phyloP scores from a whole-genome alignment of 2,888 invertebrate genomes.

The Erynnis tages region DNA sequence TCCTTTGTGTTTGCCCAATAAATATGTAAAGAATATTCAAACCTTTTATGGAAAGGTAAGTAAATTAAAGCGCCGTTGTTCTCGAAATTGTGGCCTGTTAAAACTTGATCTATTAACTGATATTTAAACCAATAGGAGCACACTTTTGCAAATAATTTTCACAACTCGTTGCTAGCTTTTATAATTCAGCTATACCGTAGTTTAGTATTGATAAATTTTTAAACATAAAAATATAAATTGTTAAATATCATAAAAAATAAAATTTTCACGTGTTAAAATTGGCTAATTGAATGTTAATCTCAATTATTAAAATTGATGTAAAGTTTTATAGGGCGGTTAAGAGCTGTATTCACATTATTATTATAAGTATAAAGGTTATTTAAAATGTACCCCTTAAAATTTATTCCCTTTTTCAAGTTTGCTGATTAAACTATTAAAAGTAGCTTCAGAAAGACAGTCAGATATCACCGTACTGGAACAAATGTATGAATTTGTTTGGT shows the following conservation, averaged over 20 bases:
- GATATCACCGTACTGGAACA: no score
- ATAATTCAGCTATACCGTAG: conserved; percentile 64
- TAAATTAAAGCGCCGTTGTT: conserved; percentile 29
- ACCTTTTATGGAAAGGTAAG: no score
- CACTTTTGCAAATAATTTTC: conserved; percentile 56
- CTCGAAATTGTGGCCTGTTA: conserved; percentile 16
- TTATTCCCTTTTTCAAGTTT: conserved; percentile 20
- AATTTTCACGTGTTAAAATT: conserved; percentile 41
- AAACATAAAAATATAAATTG: conserved; percentile 40
- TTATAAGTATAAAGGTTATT: conserved; percentile 25
- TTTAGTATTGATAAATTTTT: conserved; percentile 43
- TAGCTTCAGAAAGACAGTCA: no score
- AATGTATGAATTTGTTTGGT: no score
- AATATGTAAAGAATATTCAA: no score
- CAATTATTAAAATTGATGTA: conserved; percentile 33
- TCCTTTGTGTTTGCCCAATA: no score
- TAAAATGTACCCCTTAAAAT: conserved; percentile 22
- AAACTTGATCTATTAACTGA: no score
- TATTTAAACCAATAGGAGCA: conserved; percentile 39
- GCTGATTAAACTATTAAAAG: background rate
- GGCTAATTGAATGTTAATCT: conserved; percentile 35
- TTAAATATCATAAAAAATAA: conserved; percentile 43
- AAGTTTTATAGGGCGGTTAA: conserved; percentile 39
- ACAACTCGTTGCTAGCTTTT: conserved; percentile 66
- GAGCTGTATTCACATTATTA: conserved; percentile 38